phyloP scores from a whole-genome alignment of 2,888 invertebrate species.

The Endotricha flammealis region DNA sequence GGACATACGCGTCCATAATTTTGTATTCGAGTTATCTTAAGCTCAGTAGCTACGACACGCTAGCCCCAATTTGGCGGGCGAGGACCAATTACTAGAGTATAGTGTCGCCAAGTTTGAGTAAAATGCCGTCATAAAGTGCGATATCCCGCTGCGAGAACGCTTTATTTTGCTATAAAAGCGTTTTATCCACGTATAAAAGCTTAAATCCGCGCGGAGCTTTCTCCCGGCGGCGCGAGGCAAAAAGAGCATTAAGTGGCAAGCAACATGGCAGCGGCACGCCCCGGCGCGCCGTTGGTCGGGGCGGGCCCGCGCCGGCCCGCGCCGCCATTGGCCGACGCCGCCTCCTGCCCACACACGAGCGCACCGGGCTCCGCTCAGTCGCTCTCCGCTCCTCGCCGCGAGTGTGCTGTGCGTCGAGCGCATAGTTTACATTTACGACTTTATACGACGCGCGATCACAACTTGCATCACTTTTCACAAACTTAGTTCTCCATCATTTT shows the following conservation, averaged over 20 bases:
- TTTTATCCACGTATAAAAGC: constrained; percentile 78
- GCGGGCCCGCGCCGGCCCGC: constrained; percentile 30
- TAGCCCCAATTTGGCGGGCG: constrained; percentile 54
- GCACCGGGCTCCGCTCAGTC: constrained; percentile 39
- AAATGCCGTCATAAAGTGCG: constrained; percentile 71
- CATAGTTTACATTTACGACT: constrained; percentile 17
- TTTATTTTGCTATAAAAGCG: constrained; percentile 77
- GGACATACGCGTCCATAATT: too few species aligned
- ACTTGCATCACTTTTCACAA: constrained; percentile 10
- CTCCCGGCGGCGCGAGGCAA: constrained; percentile 68
- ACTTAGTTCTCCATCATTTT: constrained; percentile 1
- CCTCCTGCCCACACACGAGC: constrained; percentile 23
- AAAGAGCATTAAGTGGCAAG: constrained; percentile 68
- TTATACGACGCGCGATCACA: constrained; percentile 16
- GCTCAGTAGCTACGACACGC: constrained; percentile 26
- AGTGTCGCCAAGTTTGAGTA: constrained; percentile 73
- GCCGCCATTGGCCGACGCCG: constrained; percentile 38
- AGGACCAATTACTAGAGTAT: constrained; percentile 61
- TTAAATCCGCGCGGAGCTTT: constrained; percentile 76
- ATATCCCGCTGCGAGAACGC: constrained; percentile 74
- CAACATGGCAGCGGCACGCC: constrained; percentile 71
- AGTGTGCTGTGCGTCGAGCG: constrained; percentile 24
- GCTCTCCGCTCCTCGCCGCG: constrained; percentile 36
- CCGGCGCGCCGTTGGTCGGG: constrained; percentile 39
- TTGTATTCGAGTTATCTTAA: constrained; percentile 13